A percentile compares a stretch with the other conserved stretches of the same genome.
phyloP scores from a whole-genome alignment of 2,888 invertebrate genomes.

The Elgonia sp. region DNA sequence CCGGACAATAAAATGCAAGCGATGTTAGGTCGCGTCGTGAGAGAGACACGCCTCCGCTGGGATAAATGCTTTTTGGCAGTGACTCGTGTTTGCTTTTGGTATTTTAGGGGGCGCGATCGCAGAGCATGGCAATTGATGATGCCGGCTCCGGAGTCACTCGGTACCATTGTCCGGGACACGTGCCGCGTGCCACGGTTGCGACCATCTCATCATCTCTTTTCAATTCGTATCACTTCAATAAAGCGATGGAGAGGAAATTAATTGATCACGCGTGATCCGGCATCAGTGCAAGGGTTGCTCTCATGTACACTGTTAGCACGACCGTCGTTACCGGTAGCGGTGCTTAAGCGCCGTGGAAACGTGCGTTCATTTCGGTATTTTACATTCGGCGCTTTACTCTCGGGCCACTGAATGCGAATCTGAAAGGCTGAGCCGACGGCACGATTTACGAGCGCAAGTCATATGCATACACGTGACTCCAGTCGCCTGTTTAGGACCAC shows the following conservation, averaged over 20 bases:
- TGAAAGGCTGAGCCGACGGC: slow-evolving; percentile 51
- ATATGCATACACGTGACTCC: slow-evolving; percentile 65
- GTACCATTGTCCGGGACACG: slow-evolving; percentile 85
- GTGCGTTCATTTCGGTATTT: slow-evolving; percentile 72
- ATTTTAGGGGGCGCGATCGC: slow-evolving; percentile 83
- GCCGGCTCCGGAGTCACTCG: slow-evolving; percentile 84
- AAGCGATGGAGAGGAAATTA: slow-evolving; percentile 83
- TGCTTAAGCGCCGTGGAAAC: slow-evolving; percentile 85
- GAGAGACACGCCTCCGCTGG: slow-evolving; percentile 85
- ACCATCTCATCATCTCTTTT: slow-evolving; percentile 56
- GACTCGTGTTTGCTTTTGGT: slow-evolving; percentile 86
- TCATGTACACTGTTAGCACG: too few relatives aligned
- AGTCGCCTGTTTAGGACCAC: slow-evolving; percentile 19
- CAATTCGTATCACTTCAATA: slow-evolving; percentile 62
- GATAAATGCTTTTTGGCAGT: slow-evolving; percentile 84
- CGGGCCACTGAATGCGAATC: slow-evolving; percentile 72
- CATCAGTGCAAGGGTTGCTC: slow-evolving; percentile 82
- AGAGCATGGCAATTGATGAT: slow-evolving; percentile 85
- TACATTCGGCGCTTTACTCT: slow-evolving; percentile 68
- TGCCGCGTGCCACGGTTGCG: slow-evolving; percentile 81
- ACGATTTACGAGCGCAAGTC: slow-evolving; percentile 67
- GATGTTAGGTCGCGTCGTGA: slow-evolving; percentile 82
- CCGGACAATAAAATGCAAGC: slow-evolving; percentile 83
- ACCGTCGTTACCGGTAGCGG: slow-evolving; percentile 72
- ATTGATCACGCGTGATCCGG: slow-evolving; percentile 86